These are phyloP conservation scores for Protonibea diacanthus DNA, from an alignment of 2,797 vertebrate genomes.

Conservation along the genomic window DNA sequence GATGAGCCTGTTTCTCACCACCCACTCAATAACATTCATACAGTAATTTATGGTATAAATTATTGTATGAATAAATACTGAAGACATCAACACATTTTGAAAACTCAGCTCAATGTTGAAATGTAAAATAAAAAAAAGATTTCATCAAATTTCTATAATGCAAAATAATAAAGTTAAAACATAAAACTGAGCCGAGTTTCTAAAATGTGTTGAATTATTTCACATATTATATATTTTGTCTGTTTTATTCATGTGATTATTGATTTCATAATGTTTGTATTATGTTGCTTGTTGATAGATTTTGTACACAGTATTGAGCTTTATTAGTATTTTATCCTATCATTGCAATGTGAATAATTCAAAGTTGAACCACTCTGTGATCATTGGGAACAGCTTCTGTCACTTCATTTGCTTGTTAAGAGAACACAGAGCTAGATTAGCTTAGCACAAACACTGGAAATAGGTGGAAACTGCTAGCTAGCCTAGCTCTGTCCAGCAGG, in stretches of 20 bases:
- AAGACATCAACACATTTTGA: background rate
- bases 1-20: background rate
- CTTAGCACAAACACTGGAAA: conserved; percentile 6
- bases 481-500: background rate
- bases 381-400: background rate
- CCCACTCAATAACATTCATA: background rate
- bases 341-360: conserved; percentile 43
- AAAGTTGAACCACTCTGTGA: conserved; percentile 51
- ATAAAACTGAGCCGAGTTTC: background rate
- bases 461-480: background rate
- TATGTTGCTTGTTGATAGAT: background rate
- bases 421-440: background rate
- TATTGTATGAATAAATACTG: background rate
- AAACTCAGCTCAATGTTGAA: background rate
- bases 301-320: conserved; percentile 17
- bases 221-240: background rate
- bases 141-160: background rate
- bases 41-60: background rate
- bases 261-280: background rate
- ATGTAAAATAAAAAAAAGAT: background rate
- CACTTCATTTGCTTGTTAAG: background rate
- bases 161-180: background rate
- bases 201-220: background rate
- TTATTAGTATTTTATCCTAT: conserved; percentile 18
- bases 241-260: conserved; percentile 5